Evolutionary conservation across 2,113 vertebrate genomes (phyloP).

Genomic region (Mus pahari): DNA sequence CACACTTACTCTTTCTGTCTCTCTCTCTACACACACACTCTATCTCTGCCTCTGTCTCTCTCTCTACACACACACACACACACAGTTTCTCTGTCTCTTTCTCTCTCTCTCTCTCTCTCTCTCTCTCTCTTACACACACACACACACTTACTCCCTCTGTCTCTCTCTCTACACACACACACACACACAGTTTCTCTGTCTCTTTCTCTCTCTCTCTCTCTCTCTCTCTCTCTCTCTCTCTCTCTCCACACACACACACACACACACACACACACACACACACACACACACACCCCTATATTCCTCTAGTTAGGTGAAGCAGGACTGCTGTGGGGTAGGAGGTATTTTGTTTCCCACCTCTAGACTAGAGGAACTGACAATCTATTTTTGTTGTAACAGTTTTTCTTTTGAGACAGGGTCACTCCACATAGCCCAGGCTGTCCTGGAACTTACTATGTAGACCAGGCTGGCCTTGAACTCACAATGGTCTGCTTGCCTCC

Average conservation of each 20-base stretch:
- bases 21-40: not conserved
- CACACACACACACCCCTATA: not conserved
- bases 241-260: not conserved
- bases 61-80: too few relatives aligned
- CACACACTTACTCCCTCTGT: not conserved
- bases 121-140: not conserved
- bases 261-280: not conserved
- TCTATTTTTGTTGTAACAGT: not conserved
- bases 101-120: not conserved
- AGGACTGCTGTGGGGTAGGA: not conserved
- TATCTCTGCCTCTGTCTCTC: too few relatives aligned
- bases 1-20: not conserved
- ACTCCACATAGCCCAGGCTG: not conserved
- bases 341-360: not conserved
- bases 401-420: not conserved
- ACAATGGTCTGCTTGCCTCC: not conserved
- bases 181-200: not conserved
- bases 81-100: not conserved
- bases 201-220: not conserved
- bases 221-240: not conserved
- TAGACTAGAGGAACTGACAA: not conserved
- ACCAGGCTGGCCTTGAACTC: not conserved
- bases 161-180: not conserved
- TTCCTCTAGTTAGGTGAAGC: not conserved
- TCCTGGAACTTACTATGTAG: not conserved